phyloP scores from a whole-genome alignment of 2,797 vertebrate genomes.

The Mergus octosetaceus region DNA sequence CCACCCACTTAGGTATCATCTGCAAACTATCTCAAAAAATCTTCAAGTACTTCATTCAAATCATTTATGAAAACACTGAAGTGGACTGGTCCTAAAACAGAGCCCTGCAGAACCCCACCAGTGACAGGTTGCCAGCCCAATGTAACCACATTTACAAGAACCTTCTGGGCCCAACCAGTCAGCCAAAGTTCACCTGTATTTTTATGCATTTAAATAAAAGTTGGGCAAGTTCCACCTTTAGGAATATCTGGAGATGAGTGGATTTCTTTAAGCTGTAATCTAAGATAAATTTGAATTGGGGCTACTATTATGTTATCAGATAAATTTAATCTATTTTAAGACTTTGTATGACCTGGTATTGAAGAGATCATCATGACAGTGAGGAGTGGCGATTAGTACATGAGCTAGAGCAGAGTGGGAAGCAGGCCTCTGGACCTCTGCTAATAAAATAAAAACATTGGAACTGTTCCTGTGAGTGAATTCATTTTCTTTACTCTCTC shows the following conservation, averaged over 20 bases:
- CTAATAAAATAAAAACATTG: slow-evolving; percentile 44
- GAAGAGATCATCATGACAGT: background rate
- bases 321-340: background rate
- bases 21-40: too few relatives aligned
- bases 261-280: background rate
- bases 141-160: too few relatives aligned
- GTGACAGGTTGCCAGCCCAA: too few relatives aligned
- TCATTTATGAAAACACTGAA: too few relatives aligned
- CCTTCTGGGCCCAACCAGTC: too few relatives aligned
- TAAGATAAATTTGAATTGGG: background rate
- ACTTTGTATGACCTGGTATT: background rate
- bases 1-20: too few relatives aligned
- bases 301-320: background rate
- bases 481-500: slow-evolving; percentile 47
- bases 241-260: background rate
- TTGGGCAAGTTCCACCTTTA: background rate
- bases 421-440: slow-evolving; percentile 2
- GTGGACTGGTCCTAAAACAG: too few relatives aligned
- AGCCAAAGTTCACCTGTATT: too few relatives aligned
- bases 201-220: background rate
- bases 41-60: too few relatives aligned
- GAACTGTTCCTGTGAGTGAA: slow-evolving; percentile 29
- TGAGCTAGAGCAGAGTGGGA: background rate
- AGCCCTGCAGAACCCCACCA: too few relatives aligned
- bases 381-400: background rate